phyloP scores from a whole-genome alignment of 2,797 vertebrate species.

The Huso huso region DNA sequence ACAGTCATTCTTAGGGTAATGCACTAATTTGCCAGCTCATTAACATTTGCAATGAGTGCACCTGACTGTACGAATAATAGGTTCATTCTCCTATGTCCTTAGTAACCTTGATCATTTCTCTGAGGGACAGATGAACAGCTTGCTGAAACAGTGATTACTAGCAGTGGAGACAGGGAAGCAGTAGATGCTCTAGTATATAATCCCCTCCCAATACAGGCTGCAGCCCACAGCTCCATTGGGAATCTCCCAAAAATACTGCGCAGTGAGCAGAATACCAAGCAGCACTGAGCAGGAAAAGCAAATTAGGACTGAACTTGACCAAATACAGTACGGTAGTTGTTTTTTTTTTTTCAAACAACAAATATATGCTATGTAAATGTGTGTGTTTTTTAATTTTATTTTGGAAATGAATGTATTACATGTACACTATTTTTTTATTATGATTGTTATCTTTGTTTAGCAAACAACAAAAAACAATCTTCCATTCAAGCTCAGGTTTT shows the following conservation, averaged over 20 bases:
- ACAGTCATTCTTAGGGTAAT: too few species aligned
- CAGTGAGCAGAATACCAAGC: slow-evolving; percentile 3
- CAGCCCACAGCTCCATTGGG: background rate
- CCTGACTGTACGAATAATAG: background rate
- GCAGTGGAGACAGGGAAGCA: background rate
- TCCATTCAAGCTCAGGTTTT: too few species aligned
- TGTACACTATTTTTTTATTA: too few species aligned
- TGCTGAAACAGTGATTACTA: slow-evolving; percentile 7
- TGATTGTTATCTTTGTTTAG: too few species aligned
- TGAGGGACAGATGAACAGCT: background rate
- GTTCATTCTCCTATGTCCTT: background rate
- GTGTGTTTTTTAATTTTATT: too few species aligned
- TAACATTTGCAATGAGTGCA: background rate
- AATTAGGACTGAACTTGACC: background rate
- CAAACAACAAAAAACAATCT: too few species aligned
- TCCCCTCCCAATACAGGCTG: slow-evolving; percentile 1
- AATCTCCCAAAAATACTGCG: background rate
- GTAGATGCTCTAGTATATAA: slow-evolving; percentile 4
- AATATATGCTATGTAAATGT: background rate
- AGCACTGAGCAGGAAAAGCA: too few species aligned
- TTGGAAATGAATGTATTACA: too few species aligned
- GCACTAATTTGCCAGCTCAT: background rate
- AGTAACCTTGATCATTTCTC: slow-evolving; percentile 5
- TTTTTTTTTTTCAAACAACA: background rate
- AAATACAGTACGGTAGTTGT: background rate